These are phyloP conservation scores for Zaprionus tsacasi DNA, from an alignment of 1,140 invertebrate genomes.

Conservation along the genomic window DNA sequence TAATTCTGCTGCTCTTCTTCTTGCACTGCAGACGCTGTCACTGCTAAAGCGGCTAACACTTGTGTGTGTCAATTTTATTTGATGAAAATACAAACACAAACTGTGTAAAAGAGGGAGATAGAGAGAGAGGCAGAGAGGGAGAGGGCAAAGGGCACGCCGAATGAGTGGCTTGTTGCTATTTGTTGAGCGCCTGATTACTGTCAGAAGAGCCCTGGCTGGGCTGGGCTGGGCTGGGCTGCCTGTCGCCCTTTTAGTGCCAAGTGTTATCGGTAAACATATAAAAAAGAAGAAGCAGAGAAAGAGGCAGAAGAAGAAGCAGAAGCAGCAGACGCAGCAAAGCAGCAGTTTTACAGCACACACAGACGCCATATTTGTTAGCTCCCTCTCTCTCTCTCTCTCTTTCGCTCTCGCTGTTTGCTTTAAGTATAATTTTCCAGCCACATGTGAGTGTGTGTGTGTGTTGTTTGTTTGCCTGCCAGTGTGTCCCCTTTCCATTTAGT, in stretches of 20 bases:
- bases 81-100: constrained; percentile 81
- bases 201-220: constrained; percentile 47
- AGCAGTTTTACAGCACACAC: background rate
- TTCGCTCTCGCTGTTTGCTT: constrained; percentile 61
- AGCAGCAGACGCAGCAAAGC: constrained; percentile 7
- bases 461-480: constrained; percentile 1
- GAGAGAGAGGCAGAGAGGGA: constrained; percentile 5
- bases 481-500: constrained; percentile 45
- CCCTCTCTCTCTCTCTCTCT: background rate
- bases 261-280: constrained; percentile 83
- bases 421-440: constrained; percentile 74
- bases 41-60: constrained; percentile 81
- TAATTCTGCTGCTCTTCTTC: background rate
- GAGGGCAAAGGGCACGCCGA: background rate
- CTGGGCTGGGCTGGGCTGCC: constrained; percentile 34
- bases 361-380: constrained; percentile 49
- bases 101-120: constrained; percentile 28
- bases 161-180: constrained; percentile 78
- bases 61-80: constrained; percentile 83
- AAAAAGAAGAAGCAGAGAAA: constrained; percentile 65
- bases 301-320: constrained; percentile 9
- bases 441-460: constrained; percentile 4
- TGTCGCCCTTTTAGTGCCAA: constrained; percentile 78
- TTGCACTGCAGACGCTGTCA: constrained; percentile 51
- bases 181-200: constrained; percentile 80